Evolutionary conservation across 2,113 vertebrate species (phyloP), one percentile per base, ranked within the genome.

Genomic region (Podarcis cretensis): DNA sequence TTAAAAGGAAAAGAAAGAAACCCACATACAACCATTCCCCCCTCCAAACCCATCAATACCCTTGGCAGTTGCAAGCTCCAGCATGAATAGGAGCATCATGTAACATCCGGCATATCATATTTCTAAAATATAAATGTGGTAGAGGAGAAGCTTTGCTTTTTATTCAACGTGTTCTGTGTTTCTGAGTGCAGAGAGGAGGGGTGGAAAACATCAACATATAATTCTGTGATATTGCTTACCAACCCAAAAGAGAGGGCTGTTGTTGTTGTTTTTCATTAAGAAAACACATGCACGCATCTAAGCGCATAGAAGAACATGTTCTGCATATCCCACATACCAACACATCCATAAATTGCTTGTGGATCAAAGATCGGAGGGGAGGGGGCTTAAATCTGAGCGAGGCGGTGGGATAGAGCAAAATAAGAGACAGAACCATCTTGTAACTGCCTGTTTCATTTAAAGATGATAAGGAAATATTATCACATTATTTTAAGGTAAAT

Each of bases 401-500:
- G 79, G 91, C 95, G 95, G 92, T 91, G 92, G 96, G 95, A 96
- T 90, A 94, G 91, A 93, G 95, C 93, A 96, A 97, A 96, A 95
- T 95, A 96, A 95, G 95, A 68, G 84, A 94, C 63, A 91, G 94
- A 96, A 96, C 96, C 96, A 92, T 96, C 96, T 95, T 95, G 94
- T 96, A 92, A 95, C 96, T 95, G 97, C 95, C 95, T 96, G 96
- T 92, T 96, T 97, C 97, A 96, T 96, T 95, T 96, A 95, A 90
- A 95, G 93, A 96, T 92, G 96, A 97, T 97, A 97, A 97, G 96
- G 94, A 96, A 97, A 96, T 95, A 96, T 97, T 97, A 97, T 97
- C 97, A 97, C 96, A 97, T 97, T 97, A 97, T 98, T 98, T 97
- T 97, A 97, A 97, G 97, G 97, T 96, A 97, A 97, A 97, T 95